Conservation (phyloP, 2,797 vertebrate species). For the Lepus oiostolus region DNA sequence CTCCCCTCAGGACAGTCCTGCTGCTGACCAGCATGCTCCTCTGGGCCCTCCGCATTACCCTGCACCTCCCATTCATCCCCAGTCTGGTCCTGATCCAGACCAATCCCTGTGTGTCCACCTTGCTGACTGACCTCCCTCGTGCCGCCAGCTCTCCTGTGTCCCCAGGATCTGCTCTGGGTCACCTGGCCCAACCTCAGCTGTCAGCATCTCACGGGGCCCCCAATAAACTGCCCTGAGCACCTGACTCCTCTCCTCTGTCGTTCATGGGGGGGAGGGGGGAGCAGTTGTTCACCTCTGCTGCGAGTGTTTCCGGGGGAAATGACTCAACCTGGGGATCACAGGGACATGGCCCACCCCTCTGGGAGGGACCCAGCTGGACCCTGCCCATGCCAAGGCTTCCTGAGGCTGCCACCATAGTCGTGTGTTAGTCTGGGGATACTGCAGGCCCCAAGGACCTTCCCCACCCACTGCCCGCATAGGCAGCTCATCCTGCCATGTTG, state of each 20-base stretch:
- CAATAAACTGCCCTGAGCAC: conserved; percentile 17
- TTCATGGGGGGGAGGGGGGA: neutral
- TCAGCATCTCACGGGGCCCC: fast-evolving
- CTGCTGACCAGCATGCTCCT: neutral
- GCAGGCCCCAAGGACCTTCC: fast-evolving
- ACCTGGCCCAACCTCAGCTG: neutral
- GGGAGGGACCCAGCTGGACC: too few relatives aligned
- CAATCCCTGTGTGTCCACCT: neutral
- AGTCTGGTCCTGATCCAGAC: neutral
- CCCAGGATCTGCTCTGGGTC: neutral
- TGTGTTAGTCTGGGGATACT: too few relatives aligned
- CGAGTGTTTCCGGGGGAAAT: fast-evolving
- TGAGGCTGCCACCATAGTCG: neutral
- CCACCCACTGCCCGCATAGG: too few relatives aligned
- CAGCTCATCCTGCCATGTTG: too few relatives aligned
- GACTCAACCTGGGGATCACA: neutral
- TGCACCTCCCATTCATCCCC: neutral
- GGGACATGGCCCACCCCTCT: neutral
- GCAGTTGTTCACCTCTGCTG: neutral
- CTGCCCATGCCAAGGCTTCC: neutral
- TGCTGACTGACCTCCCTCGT: neutral
- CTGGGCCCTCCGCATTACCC: too few relatives aligned
- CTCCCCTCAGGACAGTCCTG: neutral
- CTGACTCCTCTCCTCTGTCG: neutral
- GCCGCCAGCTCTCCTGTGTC: neutral